Evolutionary conservation across 2,113 vertebrate species (phyloP), one percentile per base, ranked within the genome.

Genomic region (Benitochromis conjunctus): DNA sequence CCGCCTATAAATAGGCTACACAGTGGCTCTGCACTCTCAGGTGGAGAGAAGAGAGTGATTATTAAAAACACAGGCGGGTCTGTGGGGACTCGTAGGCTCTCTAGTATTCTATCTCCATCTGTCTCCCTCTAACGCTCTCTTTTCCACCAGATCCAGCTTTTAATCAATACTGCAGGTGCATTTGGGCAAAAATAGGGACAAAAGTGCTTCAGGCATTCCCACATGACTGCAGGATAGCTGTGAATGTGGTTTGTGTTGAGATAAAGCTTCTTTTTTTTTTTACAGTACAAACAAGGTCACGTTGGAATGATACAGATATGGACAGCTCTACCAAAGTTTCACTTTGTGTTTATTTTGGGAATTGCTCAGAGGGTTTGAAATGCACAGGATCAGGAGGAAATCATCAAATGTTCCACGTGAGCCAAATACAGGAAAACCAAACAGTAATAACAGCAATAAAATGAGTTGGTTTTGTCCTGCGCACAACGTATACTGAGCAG

Each of bases 41-140:
- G 91, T 94, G 93, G 81, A 91, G 86, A 86, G 84, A 89, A 79
- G 62, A 71, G 86, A 87, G 86, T 84, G 91, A 92, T 95, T 96
- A 95, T 95, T 95, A 94, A 95, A 95, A 95, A 93, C 92, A 94
- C 83, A 88, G 86, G 79, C 74, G 12, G 56, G 89, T 85, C 92
- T 86, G 87, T 89, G 60, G 94, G 92, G 87, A 88, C 84, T 13
- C 18, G 82, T 78, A 1, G 11, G 62, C 78, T 82, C 74, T 80
- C 57, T 51, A 24, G 58, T 80, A 86, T 82, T 56, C 26, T 9
- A 58, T 81, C 86, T 83, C 55, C 3, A 80, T 64, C 88, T 92
- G 91, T 88, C 90, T 91, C 91, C 82, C 88, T 88, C 85, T 86
- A 62, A 21, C 10, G 86, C 80, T 43, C 12, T 71, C 85, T 88